A percentile compares a stretch with the other conserved stretches of the same genome.
These are phyloP conservation scores for Hylyphantes graminicola DNA, from an alignment of 1,140 invertebrate species.

Conservation along the genomic window DNA sequence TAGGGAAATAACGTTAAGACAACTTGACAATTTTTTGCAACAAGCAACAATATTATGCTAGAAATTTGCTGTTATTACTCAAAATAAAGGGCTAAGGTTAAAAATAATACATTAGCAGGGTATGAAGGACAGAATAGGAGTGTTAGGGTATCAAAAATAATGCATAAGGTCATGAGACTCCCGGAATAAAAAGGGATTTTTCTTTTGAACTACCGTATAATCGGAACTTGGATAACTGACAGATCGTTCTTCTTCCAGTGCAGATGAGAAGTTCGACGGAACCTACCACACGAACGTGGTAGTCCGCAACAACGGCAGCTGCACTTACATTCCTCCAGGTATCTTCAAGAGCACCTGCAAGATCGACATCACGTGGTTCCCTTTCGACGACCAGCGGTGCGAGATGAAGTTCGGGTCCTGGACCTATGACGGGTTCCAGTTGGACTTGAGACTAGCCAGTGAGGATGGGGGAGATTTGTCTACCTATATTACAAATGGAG, in stretches of 20 bases:
- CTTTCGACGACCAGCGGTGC: conserved; percentile 98
- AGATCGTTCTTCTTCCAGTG: conserved; percentile 74
- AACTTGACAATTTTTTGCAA: too few relatives aligned
- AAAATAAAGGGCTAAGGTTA: too few relatives aligned
- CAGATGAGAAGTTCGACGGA: conserved; percentile 97
- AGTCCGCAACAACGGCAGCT: conserved; percentile 92
- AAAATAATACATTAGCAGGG: too few relatives aligned
- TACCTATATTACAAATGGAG: conserved; percentile 96
- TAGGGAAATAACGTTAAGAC: too few relatives aligned
- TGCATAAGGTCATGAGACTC: too few relatives aligned
- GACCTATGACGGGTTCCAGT: conserved; percentile 93
- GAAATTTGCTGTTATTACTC: too few relatives aligned
- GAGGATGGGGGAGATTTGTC: conserved; percentile 90
- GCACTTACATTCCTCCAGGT: conserved; percentile 95
- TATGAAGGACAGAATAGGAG: too few relatives aligned
- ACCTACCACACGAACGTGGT: conserved; percentile 98
- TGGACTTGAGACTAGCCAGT: conserved; percentile 92
- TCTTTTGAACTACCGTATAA: too few relatives aligned
- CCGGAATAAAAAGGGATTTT: too few relatives aligned
- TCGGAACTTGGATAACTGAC: neutral
- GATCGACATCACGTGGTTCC: conserved; percentile 99
- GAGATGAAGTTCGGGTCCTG: conserved; percentile 98
- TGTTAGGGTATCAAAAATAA: too few relatives aligned
- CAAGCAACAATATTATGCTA: too few relatives aligned
- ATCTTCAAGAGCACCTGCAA: conserved; percentile 99